phyloP scores from a whole-genome alignment of 2,888 invertebrate species.

The Yponomeuta plumbellus region DNA sequence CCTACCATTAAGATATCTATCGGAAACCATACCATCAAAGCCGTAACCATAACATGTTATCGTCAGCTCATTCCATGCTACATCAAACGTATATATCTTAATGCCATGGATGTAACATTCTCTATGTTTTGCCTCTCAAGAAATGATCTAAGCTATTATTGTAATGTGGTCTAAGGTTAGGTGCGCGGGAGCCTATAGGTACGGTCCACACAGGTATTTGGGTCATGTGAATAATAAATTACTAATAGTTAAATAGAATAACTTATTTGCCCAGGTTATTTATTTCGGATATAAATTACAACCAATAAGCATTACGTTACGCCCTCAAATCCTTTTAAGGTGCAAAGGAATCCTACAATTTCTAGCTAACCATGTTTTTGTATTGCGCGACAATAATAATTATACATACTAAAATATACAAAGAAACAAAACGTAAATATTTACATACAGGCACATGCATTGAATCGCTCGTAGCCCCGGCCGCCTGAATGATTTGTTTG shows the following conservation, averaged over 20 bases:
- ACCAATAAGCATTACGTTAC: background rate
- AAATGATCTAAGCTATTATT: constrained; percentile 67
- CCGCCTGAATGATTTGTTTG: too few species aligned
- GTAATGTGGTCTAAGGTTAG: constrained; percentile 67
- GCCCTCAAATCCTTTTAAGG: background rate
- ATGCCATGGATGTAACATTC: background rate
- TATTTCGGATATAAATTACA: background rate
- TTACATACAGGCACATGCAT: background rate
- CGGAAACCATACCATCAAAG: background rate
- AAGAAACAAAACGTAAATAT: too few species aligned
- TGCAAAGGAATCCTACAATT: background rate
- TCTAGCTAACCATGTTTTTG: background rate
- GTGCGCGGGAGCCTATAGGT: constrained; percentile 51
- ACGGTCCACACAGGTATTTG: constrained; percentile 47
- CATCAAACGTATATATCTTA: constrained; percentile 34
- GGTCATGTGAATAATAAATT: constrained; percentile 11
- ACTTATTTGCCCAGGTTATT: background rate
- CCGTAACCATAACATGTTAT: background rate
- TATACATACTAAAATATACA: too few species aligned
- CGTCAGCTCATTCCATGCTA: constrained; percentile 20
- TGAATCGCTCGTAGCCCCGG: too few species aligned
- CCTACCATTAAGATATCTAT: background rate
- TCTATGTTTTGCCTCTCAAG: constrained; percentile 48
- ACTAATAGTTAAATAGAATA: background rate
- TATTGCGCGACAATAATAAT: background rate